phyloP scores from a whole-genome alignment of 2,797 vertebrate genomes.

The Pelochelys cantorii region DNA sequence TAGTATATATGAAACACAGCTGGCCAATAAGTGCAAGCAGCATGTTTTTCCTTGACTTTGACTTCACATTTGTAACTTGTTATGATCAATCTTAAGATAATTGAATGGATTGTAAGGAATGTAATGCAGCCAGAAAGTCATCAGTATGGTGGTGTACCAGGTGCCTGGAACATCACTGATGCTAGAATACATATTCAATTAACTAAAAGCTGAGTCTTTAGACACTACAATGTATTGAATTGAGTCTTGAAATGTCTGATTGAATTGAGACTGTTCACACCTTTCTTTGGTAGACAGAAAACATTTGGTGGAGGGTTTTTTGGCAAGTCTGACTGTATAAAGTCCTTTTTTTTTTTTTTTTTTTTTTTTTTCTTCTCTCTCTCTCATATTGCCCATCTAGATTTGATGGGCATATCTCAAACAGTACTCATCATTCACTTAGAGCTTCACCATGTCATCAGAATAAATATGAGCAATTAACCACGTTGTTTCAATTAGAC shows the following conservation, averaged over 20 bases:
- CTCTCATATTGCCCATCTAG: background rate
- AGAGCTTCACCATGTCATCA: background rate
- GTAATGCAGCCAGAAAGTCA: background rate
- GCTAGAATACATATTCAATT: background rate
- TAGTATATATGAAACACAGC: background rate
- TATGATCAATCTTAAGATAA: background rate
- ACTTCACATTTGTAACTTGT: background rate
- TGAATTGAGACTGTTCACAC: background rate
- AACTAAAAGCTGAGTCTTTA: background rate
- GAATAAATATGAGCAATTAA: background rate
- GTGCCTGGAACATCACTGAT: background rate
- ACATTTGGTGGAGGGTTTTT: accelerated
- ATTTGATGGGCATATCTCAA: background rate
- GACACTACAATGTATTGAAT: background rate
- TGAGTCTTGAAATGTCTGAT: background rate
- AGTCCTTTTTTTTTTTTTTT: no score
- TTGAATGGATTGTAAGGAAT: background rate
- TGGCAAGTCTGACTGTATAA: background rate
- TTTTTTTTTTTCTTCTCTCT: no score
- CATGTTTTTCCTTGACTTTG: background rate
- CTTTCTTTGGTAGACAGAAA: background rate
- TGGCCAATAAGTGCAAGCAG: background rate
- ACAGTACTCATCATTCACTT: background rate
- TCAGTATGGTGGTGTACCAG: background rate
- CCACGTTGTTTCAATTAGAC: background rate